Conservation (phyloP, 2,797 vertebrate species). For the Hyperoplus immaculatus region DNA sequence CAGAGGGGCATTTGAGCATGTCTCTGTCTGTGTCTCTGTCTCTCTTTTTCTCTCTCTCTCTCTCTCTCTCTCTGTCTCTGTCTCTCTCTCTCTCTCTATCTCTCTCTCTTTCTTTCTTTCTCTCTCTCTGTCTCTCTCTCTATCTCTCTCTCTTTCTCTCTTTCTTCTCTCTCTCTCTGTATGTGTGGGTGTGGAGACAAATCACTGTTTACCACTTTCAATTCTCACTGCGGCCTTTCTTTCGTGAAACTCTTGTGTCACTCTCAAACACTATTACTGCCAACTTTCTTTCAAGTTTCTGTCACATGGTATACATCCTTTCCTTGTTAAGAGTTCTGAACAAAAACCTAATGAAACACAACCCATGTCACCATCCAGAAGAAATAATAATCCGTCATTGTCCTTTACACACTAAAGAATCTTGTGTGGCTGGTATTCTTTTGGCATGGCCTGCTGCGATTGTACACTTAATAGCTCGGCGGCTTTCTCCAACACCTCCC, state of each 20-base stretch:
- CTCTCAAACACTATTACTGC: neutral
- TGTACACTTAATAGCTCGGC: constrained; percentile 13
- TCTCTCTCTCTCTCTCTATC: no score
- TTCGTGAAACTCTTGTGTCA: neutral
- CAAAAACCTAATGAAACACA: constrained; percentile 46
- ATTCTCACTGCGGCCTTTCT: neutral
- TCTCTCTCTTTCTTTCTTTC: no score
- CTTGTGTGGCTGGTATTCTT: constrained; percentile 58
- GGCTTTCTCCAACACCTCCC: constrained; percentile 50
- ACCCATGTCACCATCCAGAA: constrained; percentile 21
- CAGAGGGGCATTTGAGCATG: no score
- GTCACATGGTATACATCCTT: neutral
- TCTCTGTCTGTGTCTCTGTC: no score
- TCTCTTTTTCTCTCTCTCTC: no score
- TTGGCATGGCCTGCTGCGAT: constrained; percentile 28
- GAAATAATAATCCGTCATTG: constrained; percentile 50
- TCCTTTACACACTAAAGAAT: constrained; percentile 64
- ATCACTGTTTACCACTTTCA: neutral
- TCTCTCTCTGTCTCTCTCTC: no score
- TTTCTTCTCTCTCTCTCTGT: no score
- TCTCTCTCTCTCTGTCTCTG: no score
- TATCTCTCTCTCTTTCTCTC: no score
- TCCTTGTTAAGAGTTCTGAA: constrained; percentile 10
- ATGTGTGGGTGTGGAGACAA: neutral
- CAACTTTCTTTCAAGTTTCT: constrained; percentile 1